These are phyloP conservation scores for Adrianichthys oophorus DNA, from an alignment of 2,797 vertebrate genomes.

Conservation along the genomic window DNA sequence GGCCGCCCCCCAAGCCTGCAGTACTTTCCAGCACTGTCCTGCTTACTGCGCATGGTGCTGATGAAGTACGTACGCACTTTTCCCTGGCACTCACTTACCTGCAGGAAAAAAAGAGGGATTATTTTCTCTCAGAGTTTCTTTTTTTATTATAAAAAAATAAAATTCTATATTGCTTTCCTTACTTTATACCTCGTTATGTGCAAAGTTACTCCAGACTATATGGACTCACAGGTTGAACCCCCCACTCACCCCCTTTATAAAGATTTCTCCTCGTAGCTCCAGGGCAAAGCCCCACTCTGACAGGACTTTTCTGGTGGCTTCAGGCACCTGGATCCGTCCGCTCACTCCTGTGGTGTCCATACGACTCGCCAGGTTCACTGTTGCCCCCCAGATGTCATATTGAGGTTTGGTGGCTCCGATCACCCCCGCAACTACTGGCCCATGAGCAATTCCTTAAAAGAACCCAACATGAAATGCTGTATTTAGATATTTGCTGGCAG, in stretches of 20 bases:
- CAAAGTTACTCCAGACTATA: neutral
- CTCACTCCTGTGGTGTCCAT: conserved; percentile 82
- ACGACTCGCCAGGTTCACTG: conserved; percentile 81
- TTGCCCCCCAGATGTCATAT: conserved; percentile 84
- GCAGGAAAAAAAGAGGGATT: neutral
- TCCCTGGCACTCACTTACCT: conserved; percentile 77
- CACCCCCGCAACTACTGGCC: conserved; percentile 78
- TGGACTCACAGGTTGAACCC: too few relatives aligned
- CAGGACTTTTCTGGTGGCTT: conserved; percentile 72
- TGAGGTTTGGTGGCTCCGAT: conserved; percentile 81
- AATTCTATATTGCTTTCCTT: too few relatives aligned
- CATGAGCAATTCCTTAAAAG: conserved; percentile 75
- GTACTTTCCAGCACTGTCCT: conserved; percentile 10
- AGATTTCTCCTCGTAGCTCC: conserved; percentile 79
- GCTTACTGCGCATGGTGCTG: conserved; percentile 66
- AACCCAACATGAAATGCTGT: neutral
- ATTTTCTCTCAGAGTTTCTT: too few relatives aligned
- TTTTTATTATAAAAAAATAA: too few relatives aligned
- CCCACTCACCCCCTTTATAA: conserved; percentile 76
- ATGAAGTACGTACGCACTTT: conserved; percentile 81
- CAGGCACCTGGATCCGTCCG: conserved; percentile 79
- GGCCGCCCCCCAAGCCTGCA: conserved; percentile 17
- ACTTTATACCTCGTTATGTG: neutral
- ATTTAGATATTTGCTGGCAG: neutral
- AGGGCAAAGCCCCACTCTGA: conserved; percentile 77